A percentile compares a stretch with the other conserved stretches of the same genome.
Evolutionary conservation across 2,888 invertebrate genomes (phyloP).

Genomic region (Xanthia icteritia): DNA sequence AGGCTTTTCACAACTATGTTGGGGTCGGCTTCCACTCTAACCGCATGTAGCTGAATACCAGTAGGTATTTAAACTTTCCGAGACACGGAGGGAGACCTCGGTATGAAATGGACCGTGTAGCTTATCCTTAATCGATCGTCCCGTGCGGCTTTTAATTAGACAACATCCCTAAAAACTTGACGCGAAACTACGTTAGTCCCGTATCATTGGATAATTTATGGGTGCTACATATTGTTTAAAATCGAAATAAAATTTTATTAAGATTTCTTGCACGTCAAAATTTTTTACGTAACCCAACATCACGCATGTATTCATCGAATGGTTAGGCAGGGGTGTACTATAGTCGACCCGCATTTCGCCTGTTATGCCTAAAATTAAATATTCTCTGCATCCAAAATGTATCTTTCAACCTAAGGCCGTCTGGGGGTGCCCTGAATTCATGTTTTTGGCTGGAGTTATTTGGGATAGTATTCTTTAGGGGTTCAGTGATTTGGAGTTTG

Average conservation of each 20-base stretch:
- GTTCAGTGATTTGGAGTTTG: constrained; percentile 16
- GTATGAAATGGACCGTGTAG: background rate
- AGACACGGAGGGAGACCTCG: background rate
- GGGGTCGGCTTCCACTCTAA: background rate
- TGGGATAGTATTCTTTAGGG: background rate
- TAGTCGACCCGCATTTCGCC: background rate
- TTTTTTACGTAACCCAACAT: background rate
- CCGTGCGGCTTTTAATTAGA: background rate
- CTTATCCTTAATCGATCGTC: too few species aligned
- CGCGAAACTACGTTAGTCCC: constrained; percentile 3
- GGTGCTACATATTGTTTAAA: background rate
- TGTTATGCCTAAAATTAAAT: background rate
- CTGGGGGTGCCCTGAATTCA: background rate
- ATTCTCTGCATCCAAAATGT: background rate
- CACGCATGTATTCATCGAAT: background rate
- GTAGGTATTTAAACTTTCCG: background rate
- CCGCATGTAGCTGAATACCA: background rate
- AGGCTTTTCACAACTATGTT: background rate
- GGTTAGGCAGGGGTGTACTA: background rate
- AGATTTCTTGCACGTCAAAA: background rate
- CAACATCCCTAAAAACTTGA: background rate
- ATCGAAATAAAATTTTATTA: background rate
- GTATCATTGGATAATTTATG: background rate
- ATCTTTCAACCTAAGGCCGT: background rate
- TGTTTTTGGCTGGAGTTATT: constrained; percentile 16